phyloP scores from a whole-genome alignment of 1,140 invertebrate genomes.

The Cydia amplana region DNA sequence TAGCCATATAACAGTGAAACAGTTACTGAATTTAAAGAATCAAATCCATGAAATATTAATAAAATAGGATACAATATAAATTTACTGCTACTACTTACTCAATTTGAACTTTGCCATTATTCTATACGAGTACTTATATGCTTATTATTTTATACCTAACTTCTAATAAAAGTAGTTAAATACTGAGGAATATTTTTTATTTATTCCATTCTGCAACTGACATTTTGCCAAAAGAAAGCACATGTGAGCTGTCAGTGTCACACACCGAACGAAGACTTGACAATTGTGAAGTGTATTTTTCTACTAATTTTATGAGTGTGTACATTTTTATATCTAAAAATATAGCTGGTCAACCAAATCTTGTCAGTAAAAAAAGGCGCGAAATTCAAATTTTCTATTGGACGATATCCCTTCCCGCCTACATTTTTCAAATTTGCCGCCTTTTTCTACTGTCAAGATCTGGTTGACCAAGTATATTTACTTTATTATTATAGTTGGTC shows the following conservation, averaged over 20 bases:
- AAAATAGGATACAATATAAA: slow-evolving; percentile 13
- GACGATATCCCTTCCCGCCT: too few species aligned
- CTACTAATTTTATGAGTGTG: background rate
- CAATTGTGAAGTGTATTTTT: background rate
- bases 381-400: too few species aligned
- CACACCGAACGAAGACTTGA: background rate
- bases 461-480: too few species aligned
- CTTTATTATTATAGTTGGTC: too few species aligned
- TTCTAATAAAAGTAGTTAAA: slow-evolving; percentile 9
- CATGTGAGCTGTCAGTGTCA: slow-evolving; percentile 17
- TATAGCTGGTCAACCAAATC: background rate
- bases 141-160: slow-evolving; percentile 31
- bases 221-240: slow-evolving; percentile 18
- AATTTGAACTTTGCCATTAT: slow-evolving; percentile 81
- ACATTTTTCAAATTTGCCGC: too few species aligned
- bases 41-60: slow-evolving; percentile 23
- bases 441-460: too few species aligned
- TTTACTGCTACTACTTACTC: slow-evolving; percentile 71
- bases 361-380: too few species aligned
- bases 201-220: slow-evolving; percentile 14
- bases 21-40: slow-evolving; percentile 2
- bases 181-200: slow-evolving; percentile 13
- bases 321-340: background rate
- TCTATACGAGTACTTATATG: slow-evolving; percentile 11
- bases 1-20: background rate